Percentiles rank a stretch among this genome's conserved stretches.
Conservation (phyloP, 2,797 vertebrate genomes). For the Chromobotia macracanthus region DNA sequence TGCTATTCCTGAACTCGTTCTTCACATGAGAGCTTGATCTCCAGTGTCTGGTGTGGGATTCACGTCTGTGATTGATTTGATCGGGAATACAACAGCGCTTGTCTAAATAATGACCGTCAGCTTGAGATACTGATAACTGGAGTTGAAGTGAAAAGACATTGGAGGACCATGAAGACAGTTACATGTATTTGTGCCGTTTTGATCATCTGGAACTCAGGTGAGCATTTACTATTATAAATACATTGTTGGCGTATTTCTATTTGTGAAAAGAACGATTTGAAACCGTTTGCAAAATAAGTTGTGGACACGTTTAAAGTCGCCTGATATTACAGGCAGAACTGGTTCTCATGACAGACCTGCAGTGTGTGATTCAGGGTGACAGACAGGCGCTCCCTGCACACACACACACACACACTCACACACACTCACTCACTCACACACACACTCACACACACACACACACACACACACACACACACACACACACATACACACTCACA, state of each 20-base stretch:
- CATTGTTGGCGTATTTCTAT: neutral
- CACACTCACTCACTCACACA: neutral
- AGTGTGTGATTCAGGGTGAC: constrained; percentile 45
- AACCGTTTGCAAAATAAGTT: constrained; percentile 10
- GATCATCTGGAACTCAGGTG: constrained; percentile 50
- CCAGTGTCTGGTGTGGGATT: neutral
- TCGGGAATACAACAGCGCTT: neutral
- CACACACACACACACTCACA: neutral
- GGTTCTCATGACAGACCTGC: constrained; percentile 69
- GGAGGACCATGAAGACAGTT: constrained; percentile 53
- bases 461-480: too few species aligned
- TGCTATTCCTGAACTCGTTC: neutral
- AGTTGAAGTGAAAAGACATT: constrained; percentile 13
- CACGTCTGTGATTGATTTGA: neutral
- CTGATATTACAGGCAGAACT: constrained; percentile 76
- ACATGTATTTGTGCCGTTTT: constrained; percentile 42
- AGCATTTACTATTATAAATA: constrained; percentile 11
- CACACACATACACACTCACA: too few species aligned
- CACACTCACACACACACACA: too few species aligned
- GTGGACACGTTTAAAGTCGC: constrained; percentile 59
- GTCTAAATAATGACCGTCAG: constrained; percentile 18
- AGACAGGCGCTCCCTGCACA: constrained; percentile 12
- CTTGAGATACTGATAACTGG: constrained; percentile 24
- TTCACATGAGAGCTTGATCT: neutral
- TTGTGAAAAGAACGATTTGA: constrained; percentile 19